A percentile compares a stretch with the other conserved stretches of the same genome.
These are phyloP conservation scores for Protophormia terraenovae DNA, from an alignment of 2,888 invertebrate genomes.

Conservation along the genomic window DNA sequence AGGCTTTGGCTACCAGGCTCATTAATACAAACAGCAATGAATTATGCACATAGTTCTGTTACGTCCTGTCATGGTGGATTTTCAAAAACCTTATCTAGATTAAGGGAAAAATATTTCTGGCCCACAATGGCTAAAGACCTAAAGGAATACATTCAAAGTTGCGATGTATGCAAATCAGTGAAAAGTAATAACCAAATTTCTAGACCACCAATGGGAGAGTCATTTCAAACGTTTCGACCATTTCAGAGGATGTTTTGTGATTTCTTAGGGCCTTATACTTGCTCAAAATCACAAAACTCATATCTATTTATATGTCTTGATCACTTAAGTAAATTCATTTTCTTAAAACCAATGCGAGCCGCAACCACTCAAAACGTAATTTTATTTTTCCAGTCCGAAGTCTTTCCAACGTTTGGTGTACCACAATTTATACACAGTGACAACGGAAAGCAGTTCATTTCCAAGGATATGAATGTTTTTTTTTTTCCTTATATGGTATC, in stretches of 20 bases:
- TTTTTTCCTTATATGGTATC: neutral
- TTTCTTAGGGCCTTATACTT: neutral
- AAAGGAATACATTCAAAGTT: neutral
- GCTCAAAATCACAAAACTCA: neutral
- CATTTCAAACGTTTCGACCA: neutral
- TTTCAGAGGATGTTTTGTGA: neutral
- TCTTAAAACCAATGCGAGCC: neutral
- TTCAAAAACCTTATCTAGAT: neutral
- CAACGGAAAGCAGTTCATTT: neutral
- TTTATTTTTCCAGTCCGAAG: neutral
- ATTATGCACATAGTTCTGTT: neutral
- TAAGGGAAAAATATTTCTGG: too few relatives aligned
- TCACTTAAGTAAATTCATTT: conserved; percentile 14
- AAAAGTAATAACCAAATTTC: neutral
- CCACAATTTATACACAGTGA: conserved; percentile 1
- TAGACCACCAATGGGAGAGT: neutral
- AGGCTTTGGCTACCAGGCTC: conserved; percentile 19
- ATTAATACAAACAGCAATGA: neutral
- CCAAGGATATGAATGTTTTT: neutral
- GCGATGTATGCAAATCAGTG: neutral
- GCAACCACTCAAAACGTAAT: neutral
- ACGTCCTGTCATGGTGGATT: neutral
- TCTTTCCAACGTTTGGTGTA: conserved; percentile 4
- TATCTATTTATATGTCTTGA: conserved; percentile 1
- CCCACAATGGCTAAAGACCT: neutral